These are phyloP conservation scores for Oreochromis grahami DNA, from an alignment of 2,797 vertebrate species.

Conservation along the genomic window DNA sequence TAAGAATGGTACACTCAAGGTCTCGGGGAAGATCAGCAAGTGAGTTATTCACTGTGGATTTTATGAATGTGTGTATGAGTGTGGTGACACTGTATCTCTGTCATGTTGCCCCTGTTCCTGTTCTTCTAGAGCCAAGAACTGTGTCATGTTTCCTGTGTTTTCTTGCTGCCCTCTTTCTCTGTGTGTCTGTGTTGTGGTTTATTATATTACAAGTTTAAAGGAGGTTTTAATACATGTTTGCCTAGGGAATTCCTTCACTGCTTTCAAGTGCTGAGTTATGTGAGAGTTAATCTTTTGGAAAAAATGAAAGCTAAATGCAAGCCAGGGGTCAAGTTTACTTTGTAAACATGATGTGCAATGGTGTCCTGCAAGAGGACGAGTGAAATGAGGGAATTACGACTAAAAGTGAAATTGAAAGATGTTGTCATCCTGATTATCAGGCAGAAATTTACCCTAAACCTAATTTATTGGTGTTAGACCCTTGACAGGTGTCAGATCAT, in stretches of 20 bases:
- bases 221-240: background rate
- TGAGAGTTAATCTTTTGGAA: background rate
- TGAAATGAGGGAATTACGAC: background rate
- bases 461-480: background rate
- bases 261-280: background rate
- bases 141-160: constrained; percentile 53
- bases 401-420: background rate
- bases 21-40: constrained; percentile 66
- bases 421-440: background rate
- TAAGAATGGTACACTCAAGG: constrained; percentile 56
- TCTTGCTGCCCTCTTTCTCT: constrained; percentile 29
- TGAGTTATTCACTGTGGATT: constrained; percentile 51
- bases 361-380: background rate
- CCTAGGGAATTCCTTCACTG: background rate
- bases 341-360: constrained; percentile 18
- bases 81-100: constrained; percentile 24
- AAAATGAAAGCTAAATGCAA: background rate
- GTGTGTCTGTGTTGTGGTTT: background rate
- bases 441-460: background rate
- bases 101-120: constrained; percentile 17
- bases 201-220: background rate
- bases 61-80: background rate
- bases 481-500: background rate
- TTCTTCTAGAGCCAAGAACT: constrained; percentile 10
- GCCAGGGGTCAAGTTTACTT: constrained; percentile 30